Base-by-base conservation (phyloP, 2,797 vertebrate genomes). In the Danio albolineatus region DNA sequence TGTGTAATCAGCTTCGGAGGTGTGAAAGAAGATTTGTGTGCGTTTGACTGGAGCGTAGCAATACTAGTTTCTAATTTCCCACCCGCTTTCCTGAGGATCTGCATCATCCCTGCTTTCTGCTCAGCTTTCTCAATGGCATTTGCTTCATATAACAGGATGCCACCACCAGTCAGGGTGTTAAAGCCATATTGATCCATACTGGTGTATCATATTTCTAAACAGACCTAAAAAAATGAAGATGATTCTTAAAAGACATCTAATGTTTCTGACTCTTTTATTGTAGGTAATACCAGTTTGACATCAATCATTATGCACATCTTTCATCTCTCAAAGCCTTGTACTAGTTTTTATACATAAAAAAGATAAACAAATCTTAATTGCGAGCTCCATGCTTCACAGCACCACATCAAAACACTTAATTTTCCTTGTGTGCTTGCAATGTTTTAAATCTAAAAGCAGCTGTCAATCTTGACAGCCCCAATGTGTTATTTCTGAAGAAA, bases 1-100 rank as follows among this genome's bases (percentile, higher is more conserved):
- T 76, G 56, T 69, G 43, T 78, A 75, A 69, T 66, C 62, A 51
- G 49, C 49, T 60, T 69, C 10, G 51, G 72, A 69, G 46, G 72
- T 69, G 49, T 60, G 49, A 76, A 54, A 53, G 64, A 53, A 76
- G 72, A 81, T 81, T 76, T 81, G 72, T 66, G 9, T 46, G 38
- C 49, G 54, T 43, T 17, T 66, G 39, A 59, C 61, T 66, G 41
- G 21, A 76, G 39, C 39, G 13, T 13, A 44, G 74, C 62, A 48
- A 77, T 57, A 67, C 51, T 67, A 46, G 43, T 59, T 53, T 66
- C 49, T 77, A 60, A 77, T 77, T 59, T 77, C 51, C 49, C 21
- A 57, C 10, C 39, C 51, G 53, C 41, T 67, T 56, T 57, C 14
- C 51, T 28, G 6, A 46, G 21, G 14, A 46, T 57, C 53, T 67